A percentile compares a stretch with the other conserved stretches of the same genome.
These are phyloP conservation scores for Vespertilio murinus DNA, from an alignment of 2,797 vertebrate genomes.

Conservation along the genomic window DNA sequence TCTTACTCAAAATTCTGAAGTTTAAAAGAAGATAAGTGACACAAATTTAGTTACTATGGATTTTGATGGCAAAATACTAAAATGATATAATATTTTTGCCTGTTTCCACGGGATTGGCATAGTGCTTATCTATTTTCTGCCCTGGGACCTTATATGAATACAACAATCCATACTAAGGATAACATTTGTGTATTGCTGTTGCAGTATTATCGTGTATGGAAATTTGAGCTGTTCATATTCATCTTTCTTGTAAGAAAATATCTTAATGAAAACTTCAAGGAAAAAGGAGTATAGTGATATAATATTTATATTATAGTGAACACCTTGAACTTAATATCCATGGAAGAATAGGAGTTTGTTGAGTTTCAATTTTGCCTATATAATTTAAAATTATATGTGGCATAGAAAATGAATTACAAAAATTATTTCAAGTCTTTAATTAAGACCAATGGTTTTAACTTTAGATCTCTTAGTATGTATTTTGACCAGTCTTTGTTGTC, in stretches of 20 bases:
- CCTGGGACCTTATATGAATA: not conserved
- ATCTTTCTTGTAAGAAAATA: not conserved
- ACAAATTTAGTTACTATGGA: not conserved
- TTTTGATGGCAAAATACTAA: not conserved
- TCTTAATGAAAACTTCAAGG: not conserved
- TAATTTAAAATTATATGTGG: not conserved
- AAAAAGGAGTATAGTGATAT: not conserved
- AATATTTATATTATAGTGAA: not conserved
- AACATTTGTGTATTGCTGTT: not conserved
- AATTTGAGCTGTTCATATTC: not conserved
- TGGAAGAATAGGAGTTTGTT: not conserved
- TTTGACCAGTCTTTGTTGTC: not conserved
- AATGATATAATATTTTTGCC: not conserved
- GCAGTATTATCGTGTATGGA: not conserved
- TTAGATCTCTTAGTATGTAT: not conserved
- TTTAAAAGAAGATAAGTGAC: not conserved
- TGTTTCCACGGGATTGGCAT: not conserved
- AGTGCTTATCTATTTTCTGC: not conserved
- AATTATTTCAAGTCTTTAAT: not conserved
- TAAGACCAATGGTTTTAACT: not conserved
- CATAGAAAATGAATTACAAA: slow-evolving; percentile 13
- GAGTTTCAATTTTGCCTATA: not conserved
- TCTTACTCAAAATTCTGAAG: not conserved
- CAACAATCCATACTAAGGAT: not conserved
- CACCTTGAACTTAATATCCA: not conserved